These are phyloP conservation scores for Conomelus anceps DNA, from an alignment of 2,888 invertebrate genomes.

Conservation along the genomic window DNA sequence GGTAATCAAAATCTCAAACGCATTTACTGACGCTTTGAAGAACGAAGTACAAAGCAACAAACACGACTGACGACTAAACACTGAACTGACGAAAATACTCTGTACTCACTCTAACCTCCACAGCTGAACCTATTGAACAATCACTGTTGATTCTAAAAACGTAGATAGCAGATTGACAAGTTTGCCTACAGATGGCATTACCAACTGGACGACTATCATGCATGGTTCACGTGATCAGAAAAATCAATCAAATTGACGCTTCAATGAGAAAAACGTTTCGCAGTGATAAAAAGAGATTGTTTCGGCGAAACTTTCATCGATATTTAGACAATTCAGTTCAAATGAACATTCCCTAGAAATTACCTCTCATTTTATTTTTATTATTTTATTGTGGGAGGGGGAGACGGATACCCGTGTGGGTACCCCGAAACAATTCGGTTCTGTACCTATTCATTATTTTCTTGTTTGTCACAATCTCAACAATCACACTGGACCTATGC, in stretches of 20 bases:
- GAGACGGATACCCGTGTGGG: too few relatives aligned
- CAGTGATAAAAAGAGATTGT: too few relatives aligned
- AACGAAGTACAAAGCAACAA: neutral
- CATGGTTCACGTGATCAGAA: neutral
- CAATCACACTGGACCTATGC: too few relatives aligned
- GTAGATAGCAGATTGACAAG: neutral
- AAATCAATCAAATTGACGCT: neutral
- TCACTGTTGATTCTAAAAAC: neutral
- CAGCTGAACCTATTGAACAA: too few relatives aligned
- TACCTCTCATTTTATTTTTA: too few relatives aligned
- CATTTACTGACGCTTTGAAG: neutral
- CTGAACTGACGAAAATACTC: neutral
- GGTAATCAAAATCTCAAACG: neutral
- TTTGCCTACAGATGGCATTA: neutral
- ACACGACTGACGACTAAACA: neutral
- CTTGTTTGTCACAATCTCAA: too few relatives aligned
- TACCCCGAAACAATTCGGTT: too few relatives aligned
- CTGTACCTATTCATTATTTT: too few relatives aligned
- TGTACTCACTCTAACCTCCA: neutral
- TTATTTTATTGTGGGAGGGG: too few relatives aligned
- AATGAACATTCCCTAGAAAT: too few relatives aligned
- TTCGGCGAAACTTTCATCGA: too few relatives aligned
- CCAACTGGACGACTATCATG: neutral
- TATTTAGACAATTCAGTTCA: too few relatives aligned
- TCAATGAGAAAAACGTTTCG: neutral